Evolutionary conservation across 2,113 vertebrate species (phyloP).

Genomic region (Procavia capensis): DNA sequence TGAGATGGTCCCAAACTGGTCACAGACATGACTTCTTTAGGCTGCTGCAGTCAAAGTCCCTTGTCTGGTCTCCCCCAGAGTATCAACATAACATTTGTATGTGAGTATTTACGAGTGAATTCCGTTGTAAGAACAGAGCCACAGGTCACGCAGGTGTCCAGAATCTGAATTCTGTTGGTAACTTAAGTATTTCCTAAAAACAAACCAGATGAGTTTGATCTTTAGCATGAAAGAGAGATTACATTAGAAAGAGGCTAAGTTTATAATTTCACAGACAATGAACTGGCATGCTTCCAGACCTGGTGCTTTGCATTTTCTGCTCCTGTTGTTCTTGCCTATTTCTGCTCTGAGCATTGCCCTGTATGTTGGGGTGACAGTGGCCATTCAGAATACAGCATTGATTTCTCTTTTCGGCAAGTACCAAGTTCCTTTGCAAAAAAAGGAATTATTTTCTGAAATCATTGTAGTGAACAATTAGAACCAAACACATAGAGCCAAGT

Average conservation of each 20-base stretch:
- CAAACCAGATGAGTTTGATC: neutral
- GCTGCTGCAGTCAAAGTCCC: neutral
- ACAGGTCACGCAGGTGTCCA: neutral
- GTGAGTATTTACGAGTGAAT: neutral
- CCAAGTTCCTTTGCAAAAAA: slow-evolving; percentile 39
- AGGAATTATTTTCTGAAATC: slow-evolving; percentile 51
- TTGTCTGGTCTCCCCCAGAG: neutral
- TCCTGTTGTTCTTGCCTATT: neutral
- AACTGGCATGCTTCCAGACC: accelerated
- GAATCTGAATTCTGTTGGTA: slow-evolving; percentile 21
- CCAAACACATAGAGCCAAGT: neutral
- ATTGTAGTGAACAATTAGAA: neutral
- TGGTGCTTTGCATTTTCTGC: neutral
- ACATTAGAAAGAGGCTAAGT: neutral
- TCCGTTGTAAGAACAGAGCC: neutral
- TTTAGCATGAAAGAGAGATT: slow-evolving; percentile 37
- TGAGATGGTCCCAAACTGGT: neutral
- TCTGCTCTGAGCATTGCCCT: neutral
- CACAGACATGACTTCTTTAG: neutral
- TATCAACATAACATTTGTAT: neutral
- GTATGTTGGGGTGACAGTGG: neutral
- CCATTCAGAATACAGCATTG: neutral
- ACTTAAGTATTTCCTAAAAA: slow-evolving; percentile 46
- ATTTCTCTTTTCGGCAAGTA: slow-evolving; percentile 29
- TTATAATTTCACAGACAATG: slow-evolving; percentile 45